These are phyloP conservation scores for Cecidostiba fungosa DNA, from an alignment of 2,888 invertebrate genomes.

Conservation along the genomic window DNA sequence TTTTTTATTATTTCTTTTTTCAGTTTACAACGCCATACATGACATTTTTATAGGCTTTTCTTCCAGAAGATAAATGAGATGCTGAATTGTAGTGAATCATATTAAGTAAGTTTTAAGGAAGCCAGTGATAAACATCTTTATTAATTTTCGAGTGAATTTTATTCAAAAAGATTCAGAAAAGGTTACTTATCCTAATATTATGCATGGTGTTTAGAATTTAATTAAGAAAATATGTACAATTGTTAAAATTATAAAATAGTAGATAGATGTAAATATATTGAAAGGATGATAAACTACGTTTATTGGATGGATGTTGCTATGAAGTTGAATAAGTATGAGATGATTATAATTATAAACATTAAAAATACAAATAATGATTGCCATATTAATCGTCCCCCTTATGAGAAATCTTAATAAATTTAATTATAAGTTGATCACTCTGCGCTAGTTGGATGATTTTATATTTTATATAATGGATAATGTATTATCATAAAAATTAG, in stretches of 20 bases:
- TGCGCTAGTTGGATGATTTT: conserved; percentile 56
- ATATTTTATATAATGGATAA: conserved; percentile 32
- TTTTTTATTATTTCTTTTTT: background rate
- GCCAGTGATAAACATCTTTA: background rate
- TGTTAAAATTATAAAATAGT: background rate
- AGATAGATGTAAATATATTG: background rate
- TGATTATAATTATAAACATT: conserved; percentile 2
- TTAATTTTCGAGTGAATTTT: background rate
- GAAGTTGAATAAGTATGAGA: conserved; percentile 4
- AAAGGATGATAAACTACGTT: background rate
- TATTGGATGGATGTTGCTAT: background rate
- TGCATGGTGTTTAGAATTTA: conserved; percentile 1
- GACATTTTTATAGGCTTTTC: background rate
- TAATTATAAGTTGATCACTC: conserved; percentile 60
- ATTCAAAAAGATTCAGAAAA: background rate
- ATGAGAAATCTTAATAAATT: conserved; percentile 37
- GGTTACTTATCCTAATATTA: background rate
- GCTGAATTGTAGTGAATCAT: background rate
- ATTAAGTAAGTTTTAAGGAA: background rate
- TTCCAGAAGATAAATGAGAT: conserved; percentile 18
- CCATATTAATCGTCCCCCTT: conserved; percentile 28
- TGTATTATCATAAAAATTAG: conserved; percentile 46
- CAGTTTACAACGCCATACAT: background rate
- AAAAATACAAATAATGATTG: conserved; percentile 15
- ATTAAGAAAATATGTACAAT: background rate